phyloP scores from a whole-genome alignment of 2,797 vertebrate genomes.

The Serranus cabrilla region DNA sequence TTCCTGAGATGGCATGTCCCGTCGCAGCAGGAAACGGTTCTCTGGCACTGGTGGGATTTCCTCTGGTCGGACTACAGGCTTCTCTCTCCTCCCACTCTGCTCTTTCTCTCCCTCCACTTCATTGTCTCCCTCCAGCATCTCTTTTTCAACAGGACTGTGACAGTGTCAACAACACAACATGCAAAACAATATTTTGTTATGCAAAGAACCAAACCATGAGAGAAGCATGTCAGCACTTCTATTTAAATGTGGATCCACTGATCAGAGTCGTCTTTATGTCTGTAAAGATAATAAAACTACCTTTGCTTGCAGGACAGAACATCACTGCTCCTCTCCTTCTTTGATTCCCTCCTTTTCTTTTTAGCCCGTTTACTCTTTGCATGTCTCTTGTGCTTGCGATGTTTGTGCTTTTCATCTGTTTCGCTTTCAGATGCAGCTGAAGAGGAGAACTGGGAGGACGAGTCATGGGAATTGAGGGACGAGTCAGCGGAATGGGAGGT shows the following conservation, averaged over 20 bases:
- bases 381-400: constrained; percentile 86
- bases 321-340: constrained; percentile 74
- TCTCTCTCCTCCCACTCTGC: constrained; percentile 90
- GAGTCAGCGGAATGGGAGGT: constrained; percentile 86
- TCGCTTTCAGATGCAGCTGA: constrained; percentile 89
- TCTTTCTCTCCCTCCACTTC: constrained; percentile 86
- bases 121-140: constrained; percentile 79
- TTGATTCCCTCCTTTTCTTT: constrained; percentile 86
- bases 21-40: constrained; percentile 95
- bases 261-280: not conserved
- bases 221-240: not conserved
- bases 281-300: constrained; percentile 72
- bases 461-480: constrained; percentile 86
- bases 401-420: constrained; percentile 79
- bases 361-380: constrained; percentile 88
- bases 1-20: constrained; percentile 88
- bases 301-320: constrained; percentile 76
- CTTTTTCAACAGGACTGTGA: constrained; percentile 83
- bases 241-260: not conserved
- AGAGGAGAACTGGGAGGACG: constrained; percentile 80
- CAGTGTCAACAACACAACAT: constrained; percentile 26
- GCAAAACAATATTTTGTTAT: constrained; percentile 35
- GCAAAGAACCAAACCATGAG: constrained; percentile 15
- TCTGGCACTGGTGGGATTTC: constrained; percentile 98
- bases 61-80: constrained; percentile 95